A percentile compares a stretch with the other conserved stretches of the same genome.
These are phyloP conservation scores for Thereva nobilitata DNA, from an alignment of 2,888 invertebrate genomes.

Conservation along the genomic window DNA sequence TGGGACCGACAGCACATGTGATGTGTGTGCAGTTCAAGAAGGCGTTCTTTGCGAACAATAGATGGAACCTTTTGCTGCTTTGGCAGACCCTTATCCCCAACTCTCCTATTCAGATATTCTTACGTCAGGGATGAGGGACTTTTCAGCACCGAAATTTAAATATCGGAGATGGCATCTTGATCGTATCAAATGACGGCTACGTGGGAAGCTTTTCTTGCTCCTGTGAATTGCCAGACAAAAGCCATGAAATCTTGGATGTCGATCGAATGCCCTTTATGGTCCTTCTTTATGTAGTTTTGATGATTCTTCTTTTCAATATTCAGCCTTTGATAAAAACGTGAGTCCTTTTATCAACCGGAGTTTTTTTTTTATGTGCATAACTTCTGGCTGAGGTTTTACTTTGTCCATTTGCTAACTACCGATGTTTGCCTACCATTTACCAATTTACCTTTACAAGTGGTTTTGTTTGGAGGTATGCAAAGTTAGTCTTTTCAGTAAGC, in stretches of 20 bases:
- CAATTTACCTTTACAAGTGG: not conserved
- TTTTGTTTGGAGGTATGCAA: constrained; percentile 8
- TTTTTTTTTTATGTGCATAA: too few species aligned
- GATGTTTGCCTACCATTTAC: not conserved
- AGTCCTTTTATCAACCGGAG: too few species aligned
- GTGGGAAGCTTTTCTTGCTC: constrained; percentile 35
- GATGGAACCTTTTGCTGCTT: constrained; percentile 17
- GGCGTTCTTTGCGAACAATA: constrained; percentile 23
- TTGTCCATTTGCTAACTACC: too few species aligned
- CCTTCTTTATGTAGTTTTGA: constrained; percentile 5
- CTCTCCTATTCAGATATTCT: constrained; percentile 6
- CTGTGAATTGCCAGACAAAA: constrained; percentile 12
- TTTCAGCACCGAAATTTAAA: constrained; percentile 37
- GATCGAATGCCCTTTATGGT: constrained; percentile 30
- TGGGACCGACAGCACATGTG: constrained; percentile 1
- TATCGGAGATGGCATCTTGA: constrained; percentile 37
- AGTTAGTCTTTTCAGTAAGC: constrained; percentile 7
- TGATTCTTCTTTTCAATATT: not conserved
- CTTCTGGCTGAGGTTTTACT: too few species aligned
- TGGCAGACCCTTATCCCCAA: constrained; percentile 24
- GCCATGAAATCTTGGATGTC: constrained; percentile 14
- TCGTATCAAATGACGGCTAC: constrained; percentile 37
- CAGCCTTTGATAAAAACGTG: too few species aligned
- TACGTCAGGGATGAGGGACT: constrained; percentile 35
- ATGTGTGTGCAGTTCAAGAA: constrained; percentile 25